Evolutionary conservation across 2,113 vertebrate genomes (phyloP).

Genomic region (Holacanthus passer): DNA sequence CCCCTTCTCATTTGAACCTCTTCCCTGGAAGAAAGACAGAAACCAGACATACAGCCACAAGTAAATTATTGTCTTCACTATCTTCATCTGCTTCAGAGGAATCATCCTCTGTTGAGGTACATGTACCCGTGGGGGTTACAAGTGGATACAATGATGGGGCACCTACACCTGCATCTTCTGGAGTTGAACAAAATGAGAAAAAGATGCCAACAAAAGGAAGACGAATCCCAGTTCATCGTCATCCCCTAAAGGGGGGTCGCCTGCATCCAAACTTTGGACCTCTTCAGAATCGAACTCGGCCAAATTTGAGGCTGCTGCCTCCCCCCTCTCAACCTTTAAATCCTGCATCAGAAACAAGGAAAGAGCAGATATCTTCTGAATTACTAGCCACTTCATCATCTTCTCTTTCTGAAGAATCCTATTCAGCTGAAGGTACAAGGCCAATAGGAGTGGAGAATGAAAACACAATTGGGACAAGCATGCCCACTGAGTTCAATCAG

Average conservation of each 20-base stretch:
- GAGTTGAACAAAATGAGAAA: constrained; percentile 27
- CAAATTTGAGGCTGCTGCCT: constrained; percentile 15
- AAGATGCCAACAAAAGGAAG: constrained; percentile 8
- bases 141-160: background rate
- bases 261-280: constrained; percentile 5
- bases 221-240: background rate
- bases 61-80: constrained; percentile 8
- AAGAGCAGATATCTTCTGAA: constrained; percentile 11
- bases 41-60: background rate
- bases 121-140: background rate
- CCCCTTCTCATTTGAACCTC: background rate
- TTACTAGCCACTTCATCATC: background rate
- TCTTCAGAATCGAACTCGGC: constrained; percentile 48
- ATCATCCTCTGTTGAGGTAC: constrained; percentile 1
- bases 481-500: constrained; percentile 10
- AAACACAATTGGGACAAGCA: background rate
- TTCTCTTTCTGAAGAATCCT: background rate
- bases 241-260: background rate
- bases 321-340: constrained; percentile 12
- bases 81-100: constrained; percentile 38
- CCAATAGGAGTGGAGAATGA: background rate
- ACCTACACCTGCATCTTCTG: background rate
- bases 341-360: constrained; percentile 9
- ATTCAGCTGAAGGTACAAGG: background rate
- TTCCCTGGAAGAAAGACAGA: background rate